phyloP scores from a whole-genome alignment of 2,113 vertebrate genomes.

The Sphyrna mokarran region DNA sequence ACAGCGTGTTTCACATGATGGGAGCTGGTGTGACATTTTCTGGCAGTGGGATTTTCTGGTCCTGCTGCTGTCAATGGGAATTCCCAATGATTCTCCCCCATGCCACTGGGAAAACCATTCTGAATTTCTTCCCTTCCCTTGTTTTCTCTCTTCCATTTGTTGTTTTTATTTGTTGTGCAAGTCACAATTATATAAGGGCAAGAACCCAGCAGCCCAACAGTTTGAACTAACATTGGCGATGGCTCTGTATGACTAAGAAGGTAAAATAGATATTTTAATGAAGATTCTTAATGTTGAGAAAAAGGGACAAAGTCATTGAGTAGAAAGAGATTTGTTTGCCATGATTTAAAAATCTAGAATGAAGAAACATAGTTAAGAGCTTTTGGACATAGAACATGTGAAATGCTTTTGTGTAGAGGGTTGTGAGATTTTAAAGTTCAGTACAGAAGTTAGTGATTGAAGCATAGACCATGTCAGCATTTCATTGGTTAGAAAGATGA shows the following conservation, averaged over 20 bases:
- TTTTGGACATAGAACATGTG: neutral
- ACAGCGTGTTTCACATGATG: too few species aligned
- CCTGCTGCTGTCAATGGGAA: too few species aligned
- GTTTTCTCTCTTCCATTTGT: neutral
- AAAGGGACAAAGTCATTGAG: neutral
- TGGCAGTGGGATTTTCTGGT: too few species aligned
- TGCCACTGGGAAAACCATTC: too few species aligned
- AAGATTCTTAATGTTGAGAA: neutral
- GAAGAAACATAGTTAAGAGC: neutral
- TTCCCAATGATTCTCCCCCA: too few species aligned
- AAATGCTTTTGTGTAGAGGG: neutral
- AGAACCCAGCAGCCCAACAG: too few species aligned
- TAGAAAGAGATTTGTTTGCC: neutral
- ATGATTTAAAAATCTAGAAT: neutral
- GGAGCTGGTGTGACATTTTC: too few species aligned
- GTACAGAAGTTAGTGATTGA: neutral
- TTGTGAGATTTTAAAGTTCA: neutral
- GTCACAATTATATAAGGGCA: too few species aligned
- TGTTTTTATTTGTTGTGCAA: too few species aligned
- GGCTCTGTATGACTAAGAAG: neutral
- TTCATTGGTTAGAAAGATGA: neutral
- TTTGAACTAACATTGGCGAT: neutral
- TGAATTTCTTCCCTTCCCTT: neutral
- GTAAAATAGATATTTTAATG: neutral
- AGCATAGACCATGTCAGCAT: neutral